phyloP scores from a whole-genome alignment of 2,797 vertebrate genomes.

The Aphelocoma californica region DNA sequence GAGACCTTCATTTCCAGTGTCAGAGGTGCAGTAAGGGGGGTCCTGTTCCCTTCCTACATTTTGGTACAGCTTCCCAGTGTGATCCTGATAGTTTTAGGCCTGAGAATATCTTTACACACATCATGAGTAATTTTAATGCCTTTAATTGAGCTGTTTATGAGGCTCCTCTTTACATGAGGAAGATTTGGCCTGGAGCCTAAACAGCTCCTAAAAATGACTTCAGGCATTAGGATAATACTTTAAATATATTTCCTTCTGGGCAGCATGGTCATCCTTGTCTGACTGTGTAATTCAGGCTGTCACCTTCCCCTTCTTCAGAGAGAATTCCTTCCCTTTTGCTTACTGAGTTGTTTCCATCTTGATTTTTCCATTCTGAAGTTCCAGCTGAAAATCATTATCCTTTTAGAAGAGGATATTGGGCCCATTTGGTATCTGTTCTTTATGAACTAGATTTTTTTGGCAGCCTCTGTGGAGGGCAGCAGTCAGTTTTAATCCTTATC shows the following conservation, averaged over 20 bases:
- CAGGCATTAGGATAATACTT: neutral
- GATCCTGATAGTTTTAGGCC: neutral
- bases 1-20: constrained; percentile 93
- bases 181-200: neutral
- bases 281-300: neutral
- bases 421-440: neutral
- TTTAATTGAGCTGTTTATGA: neutral
- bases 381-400: neutral
- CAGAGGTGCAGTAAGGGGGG: constrained; percentile 79
- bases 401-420: neutral
- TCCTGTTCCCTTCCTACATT: neutral
- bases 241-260: neutral
- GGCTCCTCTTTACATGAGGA: neutral
- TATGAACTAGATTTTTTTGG: neutral
- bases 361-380: neutral
- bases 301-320: neutral
- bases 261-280: neutral
- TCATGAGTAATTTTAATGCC: neutral
- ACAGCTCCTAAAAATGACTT: neutral
- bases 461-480: neutral
- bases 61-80: neutral
- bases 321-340: neutral
- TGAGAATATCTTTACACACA: neutral
- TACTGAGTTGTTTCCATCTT: neutral
- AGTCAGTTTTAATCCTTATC: neutral